Base-by-base conservation (phyloP, 2,888 invertebrate species). In the Sipha maydis region DNA sequence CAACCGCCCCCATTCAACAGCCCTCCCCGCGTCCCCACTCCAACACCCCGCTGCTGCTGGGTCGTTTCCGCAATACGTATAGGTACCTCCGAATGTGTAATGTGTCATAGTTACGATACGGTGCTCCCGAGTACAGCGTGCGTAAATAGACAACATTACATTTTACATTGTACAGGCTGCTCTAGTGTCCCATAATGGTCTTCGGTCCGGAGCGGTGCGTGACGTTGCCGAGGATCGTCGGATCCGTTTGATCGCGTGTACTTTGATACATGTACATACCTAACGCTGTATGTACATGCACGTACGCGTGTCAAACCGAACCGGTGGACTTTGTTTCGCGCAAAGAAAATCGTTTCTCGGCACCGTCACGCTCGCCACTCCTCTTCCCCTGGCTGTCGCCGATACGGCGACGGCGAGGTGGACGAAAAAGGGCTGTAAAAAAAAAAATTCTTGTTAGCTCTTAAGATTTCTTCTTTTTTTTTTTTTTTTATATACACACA, bases 191-290 rank as follows among this genome's bases (percentile, higher is more conserved):
- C 56, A 41, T 41, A 21, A 56, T 21, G 56, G 73, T 38, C 75
- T n/a, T 28, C 5, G 75, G 75, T 56, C 83, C 34, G 31, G 38
- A 28, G 38, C 34, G 31, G 89, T 93, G 93, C 89, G 93, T 14
- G 88, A 88, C 80, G 80, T 19, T 79, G 28, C 88, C 88, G 88
- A 88, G 41, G 61, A 88, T 61, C 88, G 82, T 88, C 80, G 86
- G 86, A 80, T 75, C 75, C 73, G 86, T 88, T 88, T 80, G 80
- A 41, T 41, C 56, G 56, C 34, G 28, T 28, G 19, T 41, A 41
- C 11, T n/a, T n/a, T n/a, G n/a, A n/a, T n/a, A n/a, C n/a, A n/a
- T n/a, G n/a, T n/a, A n/a, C n/a, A n/a, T n/a, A n/a, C n/a, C n/a
- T n/a, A 5, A 41, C 38, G 3, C 38, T 5, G 7, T 41, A 41